Conservation (phyloP, 2,797 vertebrate species). For the Mus minutoides region DNA sequence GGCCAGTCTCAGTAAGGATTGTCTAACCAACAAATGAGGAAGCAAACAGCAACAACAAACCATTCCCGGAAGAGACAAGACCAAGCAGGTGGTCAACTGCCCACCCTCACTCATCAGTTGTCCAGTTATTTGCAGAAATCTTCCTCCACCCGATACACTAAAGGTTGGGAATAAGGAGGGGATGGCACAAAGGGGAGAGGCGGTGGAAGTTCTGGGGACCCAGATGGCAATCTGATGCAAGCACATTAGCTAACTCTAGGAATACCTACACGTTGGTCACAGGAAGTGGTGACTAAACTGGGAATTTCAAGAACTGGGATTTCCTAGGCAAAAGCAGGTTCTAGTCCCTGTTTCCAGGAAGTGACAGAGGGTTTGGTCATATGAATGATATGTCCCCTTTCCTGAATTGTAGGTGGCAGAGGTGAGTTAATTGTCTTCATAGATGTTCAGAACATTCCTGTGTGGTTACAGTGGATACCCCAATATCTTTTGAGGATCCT, state of each 20-base stretch:
- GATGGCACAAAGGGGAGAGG: not conserved
- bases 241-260: not conserved
- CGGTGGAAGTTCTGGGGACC: not conserved
- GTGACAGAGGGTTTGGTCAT: slow-evolving; percentile 63
- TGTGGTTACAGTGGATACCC: not conserved
- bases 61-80: not conserved
- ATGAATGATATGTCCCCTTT: slow-evolving; percentile 40
- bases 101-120: not conserved
- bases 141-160: no score
- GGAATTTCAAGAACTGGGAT: slow-evolving; percentile 31
- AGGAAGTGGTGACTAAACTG: not conserved
- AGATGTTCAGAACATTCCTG: not conserved
- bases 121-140: not conserved
- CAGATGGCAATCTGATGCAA: not conserved
- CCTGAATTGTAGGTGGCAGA: slow-evolving; percentile 29
- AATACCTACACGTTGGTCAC: not conserved
- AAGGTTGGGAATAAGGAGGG: not conserved
- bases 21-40: not conserved
- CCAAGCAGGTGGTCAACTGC: not conserved
- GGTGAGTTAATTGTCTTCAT: slow-evolving; percentile 20
- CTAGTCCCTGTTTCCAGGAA: not conserved
- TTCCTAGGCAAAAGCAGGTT: slow-evolving; percentile 41
- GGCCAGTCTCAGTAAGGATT: not conserved
- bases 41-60: not conserved
- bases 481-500: slow-evolving; percentile 25